Percentiles rank a stretch among this genome's conserved stretches.
Conservation (phyloP, 2,888 invertebrate genomes). For the Hemaris fuciformis region DNA sequence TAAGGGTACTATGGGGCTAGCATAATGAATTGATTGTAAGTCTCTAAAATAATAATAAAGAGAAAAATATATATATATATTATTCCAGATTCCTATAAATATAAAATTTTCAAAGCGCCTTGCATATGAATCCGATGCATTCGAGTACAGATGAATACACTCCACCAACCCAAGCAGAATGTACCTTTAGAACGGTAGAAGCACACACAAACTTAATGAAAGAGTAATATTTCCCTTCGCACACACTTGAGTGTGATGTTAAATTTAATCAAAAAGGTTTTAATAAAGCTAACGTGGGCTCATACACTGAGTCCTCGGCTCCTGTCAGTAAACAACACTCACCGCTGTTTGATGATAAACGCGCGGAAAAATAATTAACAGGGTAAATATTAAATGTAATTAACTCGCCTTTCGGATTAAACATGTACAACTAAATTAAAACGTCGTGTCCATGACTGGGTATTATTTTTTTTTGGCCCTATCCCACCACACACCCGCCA, state of each 20-base stretch:
- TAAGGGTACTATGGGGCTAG: no score
- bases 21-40: no score
- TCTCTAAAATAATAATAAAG: no score
- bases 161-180: background rate
- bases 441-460: no score
- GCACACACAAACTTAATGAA: background rate
- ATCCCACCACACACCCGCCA: no score
- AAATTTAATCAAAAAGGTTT: constrained; percentile 7
- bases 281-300: background rate
- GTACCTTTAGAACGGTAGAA: no score
- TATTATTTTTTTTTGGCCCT: no score
- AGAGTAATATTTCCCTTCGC: background rate
- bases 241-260: background rate
- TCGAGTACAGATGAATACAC: no score
- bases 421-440: background rate
- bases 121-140: no score
- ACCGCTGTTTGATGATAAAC: background rate
- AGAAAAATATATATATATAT: no score
- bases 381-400: background rate
- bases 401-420: background rate
- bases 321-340: background rate
- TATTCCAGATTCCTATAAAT: no score
- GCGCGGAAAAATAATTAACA: constrained; percentile 5
- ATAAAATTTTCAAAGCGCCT: no score
- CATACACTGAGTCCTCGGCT: background rate